These are phyloP conservation scores for Laupala kohalensis DNA, from an alignment of 1,140 invertebrate genomes.

Conservation along the genomic window DNA sequence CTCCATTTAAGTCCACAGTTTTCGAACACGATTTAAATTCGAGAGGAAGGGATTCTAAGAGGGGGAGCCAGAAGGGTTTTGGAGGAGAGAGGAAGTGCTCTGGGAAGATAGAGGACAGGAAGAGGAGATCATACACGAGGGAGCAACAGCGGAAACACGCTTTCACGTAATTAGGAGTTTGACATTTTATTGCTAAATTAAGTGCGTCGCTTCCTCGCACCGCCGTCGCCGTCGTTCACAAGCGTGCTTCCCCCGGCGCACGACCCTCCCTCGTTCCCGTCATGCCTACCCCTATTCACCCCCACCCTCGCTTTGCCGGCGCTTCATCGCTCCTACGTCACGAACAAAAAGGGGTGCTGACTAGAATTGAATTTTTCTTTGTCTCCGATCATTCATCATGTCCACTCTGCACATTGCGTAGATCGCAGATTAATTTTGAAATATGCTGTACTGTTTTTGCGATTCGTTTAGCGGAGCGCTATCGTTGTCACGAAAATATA, in stretches of 20 bases:
- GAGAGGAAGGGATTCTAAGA: no score
- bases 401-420: no score
- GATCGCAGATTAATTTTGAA: no score
- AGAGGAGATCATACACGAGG: background rate
- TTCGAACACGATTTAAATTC: background rate
- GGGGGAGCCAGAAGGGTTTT: background rate
- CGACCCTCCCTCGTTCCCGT: background rate
- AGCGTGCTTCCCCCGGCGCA: background rate
- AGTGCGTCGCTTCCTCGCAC: background rate
- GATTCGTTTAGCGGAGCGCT: no score
- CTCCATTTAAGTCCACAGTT: constrained; percentile 7
- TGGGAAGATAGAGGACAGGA: background rate
- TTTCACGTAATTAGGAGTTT: background rate
- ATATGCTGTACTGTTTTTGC: no score
- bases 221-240: background rate
- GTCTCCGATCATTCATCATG: no score
- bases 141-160: background rate
- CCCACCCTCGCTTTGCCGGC: background rate
- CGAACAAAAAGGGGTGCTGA: background rate
- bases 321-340: background rate
- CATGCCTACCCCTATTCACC: background rate
- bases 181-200: constrained; percentile 3
- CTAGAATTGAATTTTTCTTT: background rate
- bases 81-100: background rate
- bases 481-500: no score